Evolutionary conservation across 2,888 invertebrate genomes (phyloP), one percentile per base, ranked within the genome.

Genomic region (Ceramica pisi): DNA sequence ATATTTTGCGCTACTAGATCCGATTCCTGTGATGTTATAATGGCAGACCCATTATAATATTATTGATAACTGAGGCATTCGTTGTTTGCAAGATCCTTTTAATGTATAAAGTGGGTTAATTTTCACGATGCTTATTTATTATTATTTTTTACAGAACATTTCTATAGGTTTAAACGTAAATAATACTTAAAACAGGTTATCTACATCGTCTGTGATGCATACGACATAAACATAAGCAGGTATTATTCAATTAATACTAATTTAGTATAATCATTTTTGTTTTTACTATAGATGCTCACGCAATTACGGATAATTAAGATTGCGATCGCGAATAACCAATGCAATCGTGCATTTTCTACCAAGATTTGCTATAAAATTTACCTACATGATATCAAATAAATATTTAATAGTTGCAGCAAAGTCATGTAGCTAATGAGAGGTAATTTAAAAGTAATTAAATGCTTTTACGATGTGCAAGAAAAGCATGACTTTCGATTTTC

Each of bases 361-460:
- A 56, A 55, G 23, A 14, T 64, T 41, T 23, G 26, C 53, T 21
- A 48, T 48, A 19, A 46, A 73, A 38, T 57, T 38, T 19, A 41
- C 9, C 3, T 44, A n/a, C 50, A 71, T 51, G 44, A 9, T 8
- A 26, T 72, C 19, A 2, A 56, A 50, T 19, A 57, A 57, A 75
- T 56, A 50, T 14, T 56, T 48, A 56, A 62, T 51, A 19, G 23
- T 46, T 26, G 48, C 19, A 46, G 48, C 50, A 51, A 57, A 59
- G 50, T 26, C 1, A 44, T 61, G 46, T 35, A 31, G 46, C 44
- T 75, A 74, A 63, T 80, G 10, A 67, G 19, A 31, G 21, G 75
- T 68, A 64, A 80, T 80, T 48, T 64, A 80, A 68, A 64, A 50
- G 46, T 51, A 61, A 73, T 76, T 65, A 76, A 61, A 57, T 38